Evolutionary conservation across 2,113 vertebrate species (phyloP), one percentile per base, ranked within the genome.

Genomic region (Grammomys surdaster): DNA sequence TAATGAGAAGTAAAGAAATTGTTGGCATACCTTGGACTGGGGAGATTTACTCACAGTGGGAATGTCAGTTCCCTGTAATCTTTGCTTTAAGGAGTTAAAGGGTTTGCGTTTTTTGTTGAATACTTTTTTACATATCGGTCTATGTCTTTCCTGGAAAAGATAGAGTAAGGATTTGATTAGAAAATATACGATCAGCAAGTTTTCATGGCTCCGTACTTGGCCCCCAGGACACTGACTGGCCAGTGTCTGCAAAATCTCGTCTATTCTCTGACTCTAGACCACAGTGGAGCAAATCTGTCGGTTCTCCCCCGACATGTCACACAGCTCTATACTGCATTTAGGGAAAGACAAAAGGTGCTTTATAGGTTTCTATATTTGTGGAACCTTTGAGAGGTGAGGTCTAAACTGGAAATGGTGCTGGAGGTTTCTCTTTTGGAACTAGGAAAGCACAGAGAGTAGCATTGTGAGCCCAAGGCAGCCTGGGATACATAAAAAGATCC

Each of bases 31-130:
- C 97, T 98, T 98, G 85, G 73, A 6, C 0, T 11, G 94, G 36
- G 75, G 51, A 56, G 95, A 56, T 33, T 54, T 98, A 77, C 72
- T 97, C 93, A 97, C 81, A 0, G 96, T 19, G n/a, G 70, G 51
- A 31, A 97, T 96, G 82, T 98, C 98, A 69, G 96, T 98, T 93
- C 98, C 98, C 63, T 90, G 60, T 60, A 97, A 94, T 92, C 98
- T 98, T 90, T 98, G 97, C 93, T 98, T 98, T 94, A 98, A 93
- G 89, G 98, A 98, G 97, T 60, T 98, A 97, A 98, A 98, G 72
- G 98, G 93, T 72, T 97, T 97, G 76, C 80, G 84, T 63, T 98
- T 98, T 96, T 98, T 97, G 56, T 95, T 95, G 95, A 98, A 97
- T 89, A 97, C 11, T 94, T 98, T 98, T 89, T 65, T 97, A 96